Base-by-base conservation (phyloP, 2,797 vertebrate genomes). In the Bryconaethiops microstoma region DNA sequence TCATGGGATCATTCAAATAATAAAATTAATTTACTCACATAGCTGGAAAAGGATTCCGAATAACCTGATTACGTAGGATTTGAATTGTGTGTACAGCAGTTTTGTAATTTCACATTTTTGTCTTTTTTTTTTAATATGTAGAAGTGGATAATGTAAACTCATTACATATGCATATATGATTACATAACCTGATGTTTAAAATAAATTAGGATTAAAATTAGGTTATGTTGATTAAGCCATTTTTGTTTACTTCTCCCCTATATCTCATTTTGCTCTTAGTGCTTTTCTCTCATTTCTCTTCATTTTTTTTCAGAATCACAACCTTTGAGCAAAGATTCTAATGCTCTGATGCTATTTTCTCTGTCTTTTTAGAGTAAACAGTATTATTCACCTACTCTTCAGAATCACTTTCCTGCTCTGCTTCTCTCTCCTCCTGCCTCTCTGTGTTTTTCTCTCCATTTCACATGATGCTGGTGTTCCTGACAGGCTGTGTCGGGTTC, bases 401-500 rank as follows among this genome's bases (percentile, higher is more conserved):
- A 70, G 12, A 71, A 35, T 13, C 48, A 21, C 57, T 25, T 40
- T 69, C 29, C 57, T 9, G 45, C 48, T 74, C 42, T 23, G 25
- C 62, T 50, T 60, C 63, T 35, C 42, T 5, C 13, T n/a, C 90
- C 92, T 88, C 88, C 88, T 85, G 87, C 91, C 87, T 86, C 88
- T 86, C 86, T 84, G 86, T 78, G 86, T 89, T 90, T 19, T 74
- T 89, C 85, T 84, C 87, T 86, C 86, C 86, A 25, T 84, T 72
- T 82, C 83, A 82, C 87, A 87, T 82, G 88, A 91, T 86, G 40
- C 42, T 57, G 87, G 78, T 76, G 80, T 14, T 75, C n/a, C 88
- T 91, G 90, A 93, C 91, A 92, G 88, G 82, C 83, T 82, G 88
- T 90, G 91, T 89, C 88, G 82, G 86, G 83, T 91, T 91, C 91